Evolutionary conservation across 2,113 vertebrate species (phyloP).

Genomic region (Thymallus thymallus): DNA sequence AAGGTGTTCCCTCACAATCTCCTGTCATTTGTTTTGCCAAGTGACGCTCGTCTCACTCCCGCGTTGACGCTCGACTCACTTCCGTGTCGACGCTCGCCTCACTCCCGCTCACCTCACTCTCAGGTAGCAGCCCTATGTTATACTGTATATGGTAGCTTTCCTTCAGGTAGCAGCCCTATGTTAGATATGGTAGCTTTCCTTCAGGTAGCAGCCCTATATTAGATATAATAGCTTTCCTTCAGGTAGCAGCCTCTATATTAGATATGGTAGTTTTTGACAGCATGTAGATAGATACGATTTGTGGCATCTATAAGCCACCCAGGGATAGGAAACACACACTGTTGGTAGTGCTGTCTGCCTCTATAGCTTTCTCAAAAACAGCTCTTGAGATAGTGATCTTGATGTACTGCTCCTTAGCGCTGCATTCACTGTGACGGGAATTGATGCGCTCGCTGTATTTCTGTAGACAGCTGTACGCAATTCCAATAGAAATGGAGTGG

Average conservation of each 20-base stretch:
- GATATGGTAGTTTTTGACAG: slow-evolving; percentile 76
- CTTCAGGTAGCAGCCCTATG: no score
- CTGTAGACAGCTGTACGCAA: slow-evolving; percentile 29
- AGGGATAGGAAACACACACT: slow-evolving; percentile 72
- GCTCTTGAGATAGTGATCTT: slow-evolving; percentile 65
- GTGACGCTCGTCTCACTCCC: slow-evolving; percentile 66
- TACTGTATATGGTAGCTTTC: no score
- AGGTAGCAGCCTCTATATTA: slow-evolving; percentile 67
- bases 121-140: no score
- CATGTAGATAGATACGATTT: slow-evolving; percentile 76
- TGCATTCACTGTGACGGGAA: slow-evolving; percentile 61
- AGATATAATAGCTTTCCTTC: slow-evolving; percentile 70
- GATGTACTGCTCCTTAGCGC: slow-evolving; percentile 61
- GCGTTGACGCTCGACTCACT: no score
- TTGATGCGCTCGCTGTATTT: slow-evolving; percentile 37
- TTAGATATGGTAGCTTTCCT: no score
- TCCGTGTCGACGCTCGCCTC: no score
- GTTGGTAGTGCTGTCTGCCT: slow-evolving; percentile 63
- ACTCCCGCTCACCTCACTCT: no score
- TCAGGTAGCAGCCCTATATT: slow-evolving; percentile 49
- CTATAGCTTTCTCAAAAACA: slow-evolving; percentile 72
- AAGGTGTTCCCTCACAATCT: slow-evolving; percentile 69
- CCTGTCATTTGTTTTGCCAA: slow-evolving; percentile 79
- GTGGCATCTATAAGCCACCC: slow-evolving; percentile 66
- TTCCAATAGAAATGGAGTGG: slow-evolving; percentile 43